Evolutionary conservation across 2,113 vertebrate species (phyloP).

Genomic region (Oophaga pumilio): DNA sequence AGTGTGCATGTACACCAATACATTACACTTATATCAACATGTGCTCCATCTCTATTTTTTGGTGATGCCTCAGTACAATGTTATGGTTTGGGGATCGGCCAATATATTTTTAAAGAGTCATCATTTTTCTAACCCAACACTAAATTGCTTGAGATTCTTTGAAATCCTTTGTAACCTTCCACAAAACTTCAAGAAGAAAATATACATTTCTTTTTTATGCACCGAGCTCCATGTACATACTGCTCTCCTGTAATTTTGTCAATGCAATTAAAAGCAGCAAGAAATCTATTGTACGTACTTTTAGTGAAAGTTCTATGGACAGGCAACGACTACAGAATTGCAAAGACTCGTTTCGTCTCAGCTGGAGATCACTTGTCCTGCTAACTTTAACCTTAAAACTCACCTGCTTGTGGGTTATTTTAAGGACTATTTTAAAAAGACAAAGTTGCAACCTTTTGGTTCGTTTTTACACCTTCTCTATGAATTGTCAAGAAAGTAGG

Average conservation of each 20-base stretch:
- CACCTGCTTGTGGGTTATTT: conserved; percentile 31
- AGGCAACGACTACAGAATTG: not conserved
- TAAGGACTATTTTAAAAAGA: conserved; percentile 4
- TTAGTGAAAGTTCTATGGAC: conserved; percentile 28
- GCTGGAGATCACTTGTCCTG: conserved; percentile 6
- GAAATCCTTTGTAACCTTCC: not conserved
- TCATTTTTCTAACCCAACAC: not conserved
- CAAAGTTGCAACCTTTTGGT: conserved; percentile 13
- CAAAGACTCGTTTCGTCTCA: conserved; percentile 14
- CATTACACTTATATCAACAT: too few relatives aligned
- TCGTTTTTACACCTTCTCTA: not conserved
- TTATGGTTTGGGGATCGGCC: not conserved
- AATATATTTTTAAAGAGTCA: not conserved
- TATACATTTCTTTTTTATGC: not conserved
- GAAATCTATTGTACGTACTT: conserved; percentile 18
- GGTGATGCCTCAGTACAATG: not conserved
- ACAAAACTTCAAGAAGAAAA: not conserved
- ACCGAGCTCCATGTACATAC: not conserved
- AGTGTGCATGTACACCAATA: too few relatives aligned
- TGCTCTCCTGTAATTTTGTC: conserved; percentile 27
- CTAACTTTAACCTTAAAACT: conserved; percentile 34
- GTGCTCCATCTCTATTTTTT: too few relatives aligned
- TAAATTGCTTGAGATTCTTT: not conserved
- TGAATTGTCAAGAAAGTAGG: conserved; percentile 28
- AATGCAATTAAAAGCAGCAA: conserved; percentile 30